Base-by-base conservation (phyloP, 37 sponge, comb jelly and placozoan species). In the Aphrocallistes beatrix region DNA sequence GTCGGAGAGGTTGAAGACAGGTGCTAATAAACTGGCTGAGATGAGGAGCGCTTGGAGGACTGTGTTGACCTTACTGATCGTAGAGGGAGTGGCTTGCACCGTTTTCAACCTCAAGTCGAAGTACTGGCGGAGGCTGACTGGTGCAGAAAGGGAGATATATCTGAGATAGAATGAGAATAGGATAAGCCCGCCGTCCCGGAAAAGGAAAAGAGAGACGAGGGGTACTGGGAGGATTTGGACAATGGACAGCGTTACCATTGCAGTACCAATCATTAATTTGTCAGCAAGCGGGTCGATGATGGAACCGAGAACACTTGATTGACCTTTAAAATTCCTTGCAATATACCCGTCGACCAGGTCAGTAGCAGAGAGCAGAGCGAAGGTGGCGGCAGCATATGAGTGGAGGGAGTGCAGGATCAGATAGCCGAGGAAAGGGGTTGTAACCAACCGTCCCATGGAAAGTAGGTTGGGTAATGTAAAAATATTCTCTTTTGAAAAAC, bases 201-300 rank as follows among this genome's bases (percentile, higher is more conserved):
- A 83, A 17, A 95, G 85, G 23, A 93, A 85, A 0, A 95, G 75
- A 21, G 50, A 84, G 10, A 91, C 86, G 23, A 95, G 88, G 3
- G 49, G 86, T 0, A 87, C 89, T 45, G 96, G 96, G 32, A 95
- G 36, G 17, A 94, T 84, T 0, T 86, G 86, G 0, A 37, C 84
- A 17, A 85, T 37, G 19, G 92, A 85, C 50, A 95, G 89, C 0
- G 91, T 83, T 37, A 95, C 39, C 38, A 50, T 88, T 6, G 92
- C 83, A 0, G 88, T 49, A 37, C 87, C 84, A 39, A 91, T 50
- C 37, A 95, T 88, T 30, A 88, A 85, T 38, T 95, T 95, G 87
- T 95, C 95, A 17, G 95, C 95, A 36, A 95, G 82, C 19, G 95
- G 95, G 84, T 95, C 95, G 50, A 95, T 83, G 0, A 92, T 86